Percentiles rank a stretch among this genome's conserved stretches.
These are phyloP conservation scores for Drosophila truncata DNA, from an alignment of 1,140 invertebrate genomes.

Conservation along the genomic window DNA sequence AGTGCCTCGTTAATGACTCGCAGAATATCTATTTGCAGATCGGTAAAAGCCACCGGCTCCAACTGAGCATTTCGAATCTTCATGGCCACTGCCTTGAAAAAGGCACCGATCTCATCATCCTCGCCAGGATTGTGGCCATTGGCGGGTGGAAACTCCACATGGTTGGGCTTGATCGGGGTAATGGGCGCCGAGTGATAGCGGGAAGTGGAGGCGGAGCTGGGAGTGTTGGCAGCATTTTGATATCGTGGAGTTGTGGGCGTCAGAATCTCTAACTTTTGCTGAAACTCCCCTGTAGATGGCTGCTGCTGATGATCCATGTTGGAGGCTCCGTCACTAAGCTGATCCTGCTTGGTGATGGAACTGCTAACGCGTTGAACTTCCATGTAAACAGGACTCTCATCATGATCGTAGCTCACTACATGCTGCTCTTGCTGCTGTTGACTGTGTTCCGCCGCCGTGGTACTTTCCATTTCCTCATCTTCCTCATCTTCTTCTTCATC, in stretches of 20 bases:
- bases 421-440: constrained; percentile 55
- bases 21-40: constrained; percentile 81
- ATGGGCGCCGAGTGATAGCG: constrained; percentile 42
- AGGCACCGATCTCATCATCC: constrained; percentile 82
- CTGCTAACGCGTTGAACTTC: constrained; percentile 52
- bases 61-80: constrained; percentile 80
- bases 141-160: constrained; percentile 36
- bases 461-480: constrained; percentile 62
- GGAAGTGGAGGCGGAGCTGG: constrained; percentile 45
- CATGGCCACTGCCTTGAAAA: constrained; percentile 81
- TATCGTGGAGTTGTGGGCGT: constrained; percentile 52
- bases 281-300: constrained; percentile 34
- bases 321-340: constrained; percentile 23
- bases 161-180: constrained; percentile 41
- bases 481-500: constrained; percentile 65
- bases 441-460: constrained; percentile 45
- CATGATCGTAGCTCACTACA: constrained; percentile 56
- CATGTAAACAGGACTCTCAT: constrained; percentile 67
- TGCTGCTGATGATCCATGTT: constrained; percentile 59
- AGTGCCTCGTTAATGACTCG: constrained; percentile 75
- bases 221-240: constrained; percentile 50
- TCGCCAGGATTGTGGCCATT: constrained; percentile 35
- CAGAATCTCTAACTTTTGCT: constrained; percentile 58
- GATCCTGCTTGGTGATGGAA: constrained; percentile 54
- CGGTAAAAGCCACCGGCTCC: constrained; percentile 79